phyloP scores from a whole-genome alignment of 2,797 vertebrate species.

The Hapalemur alaotrensis region DNA sequence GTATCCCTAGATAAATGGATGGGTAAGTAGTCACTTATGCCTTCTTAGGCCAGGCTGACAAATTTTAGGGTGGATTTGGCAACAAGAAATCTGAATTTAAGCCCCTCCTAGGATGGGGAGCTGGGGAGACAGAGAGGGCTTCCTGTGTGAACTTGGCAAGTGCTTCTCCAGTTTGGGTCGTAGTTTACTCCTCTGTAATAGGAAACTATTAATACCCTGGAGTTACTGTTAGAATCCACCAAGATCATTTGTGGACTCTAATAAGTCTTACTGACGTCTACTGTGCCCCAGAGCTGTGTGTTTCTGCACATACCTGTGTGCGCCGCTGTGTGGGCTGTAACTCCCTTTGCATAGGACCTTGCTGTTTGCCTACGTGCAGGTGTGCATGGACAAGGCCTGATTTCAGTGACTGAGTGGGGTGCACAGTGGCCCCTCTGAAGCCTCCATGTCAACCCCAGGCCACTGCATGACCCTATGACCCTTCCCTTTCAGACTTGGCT shows the following conservation, averaged over 20 bases:
- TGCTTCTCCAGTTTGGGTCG: background rate
- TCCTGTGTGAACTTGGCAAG: background rate
- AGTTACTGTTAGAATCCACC: background rate
- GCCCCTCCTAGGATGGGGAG: background rate
- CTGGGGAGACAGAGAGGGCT: background rate
- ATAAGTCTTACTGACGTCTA: background rate
- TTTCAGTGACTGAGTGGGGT: background rate
- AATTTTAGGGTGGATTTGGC: background rate
- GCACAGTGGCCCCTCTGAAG: background rate
- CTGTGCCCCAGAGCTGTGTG: background rate
- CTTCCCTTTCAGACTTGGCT: constrained; percentile 49
- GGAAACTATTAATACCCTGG: background rate
- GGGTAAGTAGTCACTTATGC: background rate
- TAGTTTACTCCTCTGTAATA: background rate
- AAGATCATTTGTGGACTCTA: background rate
- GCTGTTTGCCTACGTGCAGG: no score
- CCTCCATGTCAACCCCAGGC: background rate
- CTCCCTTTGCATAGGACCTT: background rate
- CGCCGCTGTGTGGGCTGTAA: background rate
- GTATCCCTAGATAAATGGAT: background rate
- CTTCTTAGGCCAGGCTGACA: background rate
- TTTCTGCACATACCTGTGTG: background rate
- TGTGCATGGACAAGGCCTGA: background rate
- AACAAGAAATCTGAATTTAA: background rate
- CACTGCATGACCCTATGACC: background rate